Evolutionary conservation across 2,797 vertebrate genomes (phyloP), one percentile per base, ranked within the genome.

Genomic region (Channa striata): DNA sequence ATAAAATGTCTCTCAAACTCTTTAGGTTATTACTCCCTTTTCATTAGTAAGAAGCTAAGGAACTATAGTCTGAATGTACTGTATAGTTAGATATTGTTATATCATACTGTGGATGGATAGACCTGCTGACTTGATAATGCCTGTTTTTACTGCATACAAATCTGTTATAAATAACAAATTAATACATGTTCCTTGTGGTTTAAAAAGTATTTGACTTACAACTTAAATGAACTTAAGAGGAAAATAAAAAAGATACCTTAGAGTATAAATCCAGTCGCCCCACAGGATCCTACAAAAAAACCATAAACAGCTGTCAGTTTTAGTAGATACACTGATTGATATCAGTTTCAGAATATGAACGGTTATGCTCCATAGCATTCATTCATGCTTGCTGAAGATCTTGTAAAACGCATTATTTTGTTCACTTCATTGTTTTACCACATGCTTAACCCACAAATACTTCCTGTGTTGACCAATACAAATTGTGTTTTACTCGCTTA

Each of bases 281-380:
- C 0, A 46, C 13, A 10, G 89, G 91, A 71, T 84, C 89, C 93
- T 94, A 9, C 46, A 82, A 19, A 42, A n/a, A 34, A 78, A 68
- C 73, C 19, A 81, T 6, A 59, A 23, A 14, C 6, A 60, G 2
- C n/a, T n/a, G n/a, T n/a, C 25, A 30, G 6, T 1, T 21, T 25
- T 6, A 10, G 37, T 10, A 14, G 2, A 13, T 19, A 12, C 10
- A 12, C n/a, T 11, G 20, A 19, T 14, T 25, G 7, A 1, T 30
- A 11, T n/a, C 8, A 4, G 5, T 39, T 21, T 42, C 2, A 8
- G 13, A 2, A 6, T 21, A 11, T 4, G 12, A 8, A 52, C 25
- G 47, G n/a, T 4, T 30, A 25, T 5, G 30, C 52, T 25, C 58
- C 54, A 19, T 6, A 50, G 44, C n/a, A 6, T 67, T 8, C 13